Evolutionary conservation across 2,113 vertebrate species (phyloP).

Genomic region (Anguilla rostrata): DNA sequence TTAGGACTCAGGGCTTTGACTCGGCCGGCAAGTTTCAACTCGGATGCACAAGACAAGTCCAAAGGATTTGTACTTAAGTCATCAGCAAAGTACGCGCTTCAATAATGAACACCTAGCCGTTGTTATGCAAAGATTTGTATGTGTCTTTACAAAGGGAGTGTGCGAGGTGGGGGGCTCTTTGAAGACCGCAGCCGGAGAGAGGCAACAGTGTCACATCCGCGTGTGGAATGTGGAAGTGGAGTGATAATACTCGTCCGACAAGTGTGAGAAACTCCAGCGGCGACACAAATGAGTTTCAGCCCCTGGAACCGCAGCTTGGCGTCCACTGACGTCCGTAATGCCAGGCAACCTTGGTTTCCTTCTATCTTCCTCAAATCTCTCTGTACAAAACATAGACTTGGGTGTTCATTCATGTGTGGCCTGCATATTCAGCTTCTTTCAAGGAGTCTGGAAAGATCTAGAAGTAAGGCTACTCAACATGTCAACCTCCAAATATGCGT

Average conservation of each 20-base stretch:
- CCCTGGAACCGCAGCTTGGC: not conserved
- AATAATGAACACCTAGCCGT: not conserved
- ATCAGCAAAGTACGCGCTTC: not conserved
- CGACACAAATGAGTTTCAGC: not conserved
- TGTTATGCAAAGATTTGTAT: not conserved
- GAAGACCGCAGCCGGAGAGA: slow-evolving; percentile 41
- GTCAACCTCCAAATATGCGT: not conserved
- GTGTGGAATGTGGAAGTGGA: slow-evolving; percentile 59
- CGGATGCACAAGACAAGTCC: not conserved
- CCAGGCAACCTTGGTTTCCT: not conserved
- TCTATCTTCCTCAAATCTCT: not conserved
- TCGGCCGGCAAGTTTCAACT: not conserved
- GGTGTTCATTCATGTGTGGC: not conserved
- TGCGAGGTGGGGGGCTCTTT: slow-evolving; percentile 42
- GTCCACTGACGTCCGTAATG: not conserved
- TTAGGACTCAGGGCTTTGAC: not conserved
- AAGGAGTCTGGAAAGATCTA: not conserved
- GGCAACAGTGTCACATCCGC: slow-evolving; percentile 49
- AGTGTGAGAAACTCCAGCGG: slow-evolving; percentile 49
- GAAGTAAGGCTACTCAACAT: not conserved
- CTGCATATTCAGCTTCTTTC: too few species aligned
- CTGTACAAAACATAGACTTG: not conserved
- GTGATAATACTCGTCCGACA: slow-evolving; percentile 54
- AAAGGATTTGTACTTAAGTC: not conserved
- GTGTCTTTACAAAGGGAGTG: slow-evolving; percentile 6